Percentiles rank a stretch among this genome's conserved stretches.
Conservation (phyloP, 2,113 vertebrate genomes). For the Rostratula benghalensis region DNA sequence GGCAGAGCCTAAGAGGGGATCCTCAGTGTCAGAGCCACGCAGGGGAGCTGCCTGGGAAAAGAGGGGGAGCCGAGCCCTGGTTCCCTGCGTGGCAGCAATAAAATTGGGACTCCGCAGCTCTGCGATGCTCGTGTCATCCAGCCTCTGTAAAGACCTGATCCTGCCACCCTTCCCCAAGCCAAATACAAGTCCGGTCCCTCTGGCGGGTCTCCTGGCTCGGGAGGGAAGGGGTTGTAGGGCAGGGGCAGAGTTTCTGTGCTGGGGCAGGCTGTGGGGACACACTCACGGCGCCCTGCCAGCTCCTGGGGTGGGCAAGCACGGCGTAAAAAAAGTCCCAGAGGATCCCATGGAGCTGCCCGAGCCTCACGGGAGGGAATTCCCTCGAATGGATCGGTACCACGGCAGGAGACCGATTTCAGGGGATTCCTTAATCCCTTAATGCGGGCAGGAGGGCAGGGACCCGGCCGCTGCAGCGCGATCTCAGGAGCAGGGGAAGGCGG, state of each 20-base stretch:
- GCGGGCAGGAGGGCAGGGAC: too few species aligned
- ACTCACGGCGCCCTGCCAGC: neutral
- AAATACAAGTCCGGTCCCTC: neutral
- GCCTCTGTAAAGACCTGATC: neutral
- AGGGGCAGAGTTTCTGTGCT: neutral
- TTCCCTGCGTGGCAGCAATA: neutral
- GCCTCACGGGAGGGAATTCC: neutral
- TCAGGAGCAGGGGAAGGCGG: neutral
- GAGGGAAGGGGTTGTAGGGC: neutral
- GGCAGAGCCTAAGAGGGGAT: neutral
- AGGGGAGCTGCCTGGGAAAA: neutral
- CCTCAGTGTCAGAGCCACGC: neutral
- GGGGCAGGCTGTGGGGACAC: rapidly evolving
- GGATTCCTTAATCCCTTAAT: neutral
- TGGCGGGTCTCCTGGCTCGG: neutral
- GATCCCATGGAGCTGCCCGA: neutral
- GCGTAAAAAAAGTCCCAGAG: neutral
- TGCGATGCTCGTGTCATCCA: rapidly evolving
- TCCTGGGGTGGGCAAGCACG: neutral
- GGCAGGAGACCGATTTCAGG: neutral
- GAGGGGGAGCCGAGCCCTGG: neutral
- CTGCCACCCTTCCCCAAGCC: neutral
- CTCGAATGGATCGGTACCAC: rapidly evolving
- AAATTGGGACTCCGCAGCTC: neutral
- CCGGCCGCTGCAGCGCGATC: rapidly evolving